A percentile compares a stretch with the other conserved stretches of the same genome.
phyloP scores from a whole-genome alignment of 2,113 vertebrate genomes.

The Oryzias melastigma region DNA sequence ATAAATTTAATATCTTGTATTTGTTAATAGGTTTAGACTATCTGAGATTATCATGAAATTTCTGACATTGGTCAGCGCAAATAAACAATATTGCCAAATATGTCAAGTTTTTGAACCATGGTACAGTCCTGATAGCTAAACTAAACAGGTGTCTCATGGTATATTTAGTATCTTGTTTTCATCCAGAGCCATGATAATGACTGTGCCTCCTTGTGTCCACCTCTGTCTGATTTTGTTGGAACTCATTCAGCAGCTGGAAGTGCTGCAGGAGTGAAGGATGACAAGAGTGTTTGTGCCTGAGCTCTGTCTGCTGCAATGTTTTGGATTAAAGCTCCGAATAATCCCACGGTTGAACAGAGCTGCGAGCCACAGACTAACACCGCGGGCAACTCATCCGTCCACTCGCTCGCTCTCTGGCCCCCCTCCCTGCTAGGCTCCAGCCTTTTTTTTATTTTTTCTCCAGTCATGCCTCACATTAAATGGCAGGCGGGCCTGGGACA shows the following conservation, averaged over 20 bases:
- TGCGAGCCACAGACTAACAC: conserved; percentile 35
- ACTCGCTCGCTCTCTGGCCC: conserved; percentile 20
- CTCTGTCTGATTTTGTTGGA: too few relatives aligned
- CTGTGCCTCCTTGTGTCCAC: too few relatives aligned
- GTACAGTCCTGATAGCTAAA: too few relatives aligned
- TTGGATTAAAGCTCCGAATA: conserved; percentile 34
- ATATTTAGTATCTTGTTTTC: too few relatives aligned
- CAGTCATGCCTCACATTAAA: conserved; percentile 18
- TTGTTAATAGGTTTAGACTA: too few relatives aligned
- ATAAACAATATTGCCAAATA: too few relatives aligned
- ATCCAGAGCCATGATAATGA: too few relatives aligned
- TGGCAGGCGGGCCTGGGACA: conserved; percentile 28
- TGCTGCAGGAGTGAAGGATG: conserved; percentile 4
- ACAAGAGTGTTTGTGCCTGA: conserved; percentile 23
- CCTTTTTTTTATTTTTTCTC: background rate
- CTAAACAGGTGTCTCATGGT: too few relatives aligned
- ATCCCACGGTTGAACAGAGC: conserved; percentile 32
- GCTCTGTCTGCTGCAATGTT: conserved; percentile 22
- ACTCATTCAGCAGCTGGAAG: background rate
- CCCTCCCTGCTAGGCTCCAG: conserved; percentile 14
- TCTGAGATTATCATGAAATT: too few relatives aligned
- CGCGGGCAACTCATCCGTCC: conserved; percentile 20
- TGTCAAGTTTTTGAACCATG: too few relatives aligned
- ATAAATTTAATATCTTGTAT: too few relatives aligned
- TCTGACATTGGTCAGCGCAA: too few relatives aligned